Conservation (phyloP, 2,888 invertebrate species). For the Orchestes rusci region DNA sequence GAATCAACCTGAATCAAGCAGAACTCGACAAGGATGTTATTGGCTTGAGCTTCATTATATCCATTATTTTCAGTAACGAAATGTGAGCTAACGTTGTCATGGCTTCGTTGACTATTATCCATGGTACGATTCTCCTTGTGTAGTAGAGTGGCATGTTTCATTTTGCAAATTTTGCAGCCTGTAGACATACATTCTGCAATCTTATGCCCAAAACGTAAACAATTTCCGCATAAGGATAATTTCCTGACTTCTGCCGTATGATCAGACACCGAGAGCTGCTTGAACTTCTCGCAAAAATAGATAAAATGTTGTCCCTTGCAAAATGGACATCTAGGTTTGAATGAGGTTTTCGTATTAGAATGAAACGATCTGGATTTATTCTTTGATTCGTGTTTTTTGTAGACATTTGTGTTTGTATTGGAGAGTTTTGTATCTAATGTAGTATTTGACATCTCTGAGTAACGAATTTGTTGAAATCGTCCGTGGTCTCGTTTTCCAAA, state of each 20-base stretch:
- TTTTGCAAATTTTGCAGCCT: background rate
- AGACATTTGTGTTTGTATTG: too few relatives aligned
- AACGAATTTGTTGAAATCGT: too few relatives aligned
- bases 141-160: background rate
- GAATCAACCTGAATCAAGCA: too few relatives aligned
- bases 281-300: background rate
- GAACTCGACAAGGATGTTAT: background rate
- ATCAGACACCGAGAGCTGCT: background rate
- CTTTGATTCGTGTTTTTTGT: too few relatives aligned
- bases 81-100: background rate
- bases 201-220: background rate
- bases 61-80: background rate
- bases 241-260: background rate
- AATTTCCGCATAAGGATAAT: background rate
- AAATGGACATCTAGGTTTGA: background rate
- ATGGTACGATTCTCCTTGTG: background rate
- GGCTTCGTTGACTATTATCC: background rate
- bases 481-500: too few relatives aligned
- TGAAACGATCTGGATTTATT: too few relatives aligned
- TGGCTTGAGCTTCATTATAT: background rate
- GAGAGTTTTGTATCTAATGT: too few relatives aligned
- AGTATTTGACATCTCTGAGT: too few relatives aligned
- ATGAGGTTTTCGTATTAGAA: too few relatives aligned
- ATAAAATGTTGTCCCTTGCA: background rate
- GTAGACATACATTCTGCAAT: background rate